These are phyloP conservation scores for Nomia melanderi DNA, from an alignment of 1,140 invertebrate genomes.

Conservation along the genomic window DNA sequence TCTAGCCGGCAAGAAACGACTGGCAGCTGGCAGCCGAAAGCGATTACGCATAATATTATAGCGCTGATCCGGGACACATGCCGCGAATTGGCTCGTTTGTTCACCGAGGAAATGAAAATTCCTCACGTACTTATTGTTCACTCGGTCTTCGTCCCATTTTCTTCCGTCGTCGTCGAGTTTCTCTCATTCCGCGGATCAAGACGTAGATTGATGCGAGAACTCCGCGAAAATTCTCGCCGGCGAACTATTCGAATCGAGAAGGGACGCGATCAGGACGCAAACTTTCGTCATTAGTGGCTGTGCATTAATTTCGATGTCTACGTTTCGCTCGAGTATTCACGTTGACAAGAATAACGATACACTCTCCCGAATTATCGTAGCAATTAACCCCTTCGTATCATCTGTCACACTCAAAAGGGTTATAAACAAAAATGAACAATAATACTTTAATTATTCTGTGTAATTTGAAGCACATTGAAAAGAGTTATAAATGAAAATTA, in stretches of 20 bases:
- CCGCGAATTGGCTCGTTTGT: slow-evolving; percentile 68
- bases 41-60: slow-evolving; percentile 77
- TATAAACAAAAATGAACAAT: too few species aligned
- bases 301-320: neutral
- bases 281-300: neutral
- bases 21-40: slow-evolving; percentile 65
- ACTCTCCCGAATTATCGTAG: too few species aligned
- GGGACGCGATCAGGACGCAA: neutral
- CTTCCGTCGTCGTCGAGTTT: neutral
- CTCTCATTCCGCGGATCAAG: neutral
- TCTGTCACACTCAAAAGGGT: too few species aligned
- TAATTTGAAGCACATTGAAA: too few species aligned
- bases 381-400: too few species aligned
- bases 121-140: slow-evolving; percentile 47
- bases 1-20: slow-evolving; percentile 58
- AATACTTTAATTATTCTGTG: too few species aligned
- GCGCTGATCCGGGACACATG: slow-evolving; percentile 68
- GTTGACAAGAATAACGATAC: too few species aligned
- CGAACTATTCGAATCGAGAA: neutral
- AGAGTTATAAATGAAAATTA: too few species aligned
- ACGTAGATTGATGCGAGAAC: neutral
- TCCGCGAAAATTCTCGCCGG: neutral
- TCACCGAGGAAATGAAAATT: slow-evolving; percentile 62
- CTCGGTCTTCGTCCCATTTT: neutral
- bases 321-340: neutral